Evolutionary conservation across 2,888 invertebrate genomes (phyloP).

Genomic region (Ischnus inquisitorius): DNA sequence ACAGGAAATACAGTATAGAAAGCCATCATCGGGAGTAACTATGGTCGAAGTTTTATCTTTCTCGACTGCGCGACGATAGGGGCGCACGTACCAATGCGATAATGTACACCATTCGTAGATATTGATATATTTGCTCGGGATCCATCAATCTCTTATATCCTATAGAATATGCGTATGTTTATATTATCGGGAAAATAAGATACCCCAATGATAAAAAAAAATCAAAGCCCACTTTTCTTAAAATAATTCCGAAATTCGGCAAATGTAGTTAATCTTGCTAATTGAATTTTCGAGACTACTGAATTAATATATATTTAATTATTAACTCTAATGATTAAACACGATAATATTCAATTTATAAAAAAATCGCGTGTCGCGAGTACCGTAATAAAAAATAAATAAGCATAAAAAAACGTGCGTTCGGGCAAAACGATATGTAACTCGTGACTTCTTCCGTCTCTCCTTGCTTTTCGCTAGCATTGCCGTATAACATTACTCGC

Average conservation of each 20-base stretch:
- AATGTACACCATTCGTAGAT: slow-evolving; percentile 39
- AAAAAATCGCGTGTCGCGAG: slow-evolving; percentile 45
- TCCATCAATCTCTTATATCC: slow-evolving; percentile 45
- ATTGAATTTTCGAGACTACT: no score
- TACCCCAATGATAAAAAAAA: background rate
- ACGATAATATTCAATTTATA: no score
- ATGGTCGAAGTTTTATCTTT: slow-evolving; percentile 60
- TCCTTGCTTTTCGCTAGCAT: slow-evolving; percentile 24
- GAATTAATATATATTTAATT: no score
- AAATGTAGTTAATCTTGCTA: no score
- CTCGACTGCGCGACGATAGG: slow-evolving; percentile 39
- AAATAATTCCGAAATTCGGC: background rate
- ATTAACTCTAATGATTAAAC: no score
- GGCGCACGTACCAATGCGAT: slow-evolving; percentile 12
- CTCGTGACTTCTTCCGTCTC: slow-evolving; percentile 74
- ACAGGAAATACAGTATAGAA: slow-evolving; percentile 23
- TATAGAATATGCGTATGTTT: background rate
- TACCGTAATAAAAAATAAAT: slow-evolving; percentile 9
- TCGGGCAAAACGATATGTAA: slow-evolving; percentile 77
- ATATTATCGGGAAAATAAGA: slow-evolving; percentile 14
- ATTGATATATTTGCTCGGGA: slow-evolving; percentile 54
- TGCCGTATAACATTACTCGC: slow-evolving; percentile 41
- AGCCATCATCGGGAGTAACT: slow-evolving; percentile 52
- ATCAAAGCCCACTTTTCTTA: background rate
- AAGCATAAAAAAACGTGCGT: slow-evolving; percentile 35